Percentiles rank a stretch among this genome's conserved stretches.
Evolutionary conservation across 2,113 vertebrate species (phyloP).

Genomic region (Glareola pratincola): DNA sequence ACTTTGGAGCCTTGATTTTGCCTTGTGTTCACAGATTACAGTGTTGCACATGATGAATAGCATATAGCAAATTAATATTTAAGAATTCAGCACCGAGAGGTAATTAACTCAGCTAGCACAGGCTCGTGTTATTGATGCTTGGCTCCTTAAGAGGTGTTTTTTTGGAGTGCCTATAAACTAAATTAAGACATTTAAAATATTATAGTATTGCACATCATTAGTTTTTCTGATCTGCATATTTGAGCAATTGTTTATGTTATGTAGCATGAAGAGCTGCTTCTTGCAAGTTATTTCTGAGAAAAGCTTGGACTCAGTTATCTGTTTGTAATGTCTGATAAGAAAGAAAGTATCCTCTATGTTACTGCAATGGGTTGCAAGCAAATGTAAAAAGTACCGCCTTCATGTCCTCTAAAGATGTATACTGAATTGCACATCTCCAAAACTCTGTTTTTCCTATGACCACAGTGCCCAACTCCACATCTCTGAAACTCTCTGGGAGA

Average conservation of each 20-base stretch:
- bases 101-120: slow-evolving; percentile 49
- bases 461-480: not conserved
- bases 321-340: not conserved
- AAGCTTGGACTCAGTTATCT: not conserved
- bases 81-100: slow-evolving; percentile 19
- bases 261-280: not conserved
- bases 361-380: not conserved
- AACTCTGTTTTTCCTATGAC: not conserved
- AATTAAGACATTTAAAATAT: slow-evolving; percentile 50
- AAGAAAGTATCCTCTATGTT: not conserved
- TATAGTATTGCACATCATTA: slow-evolving; percentile 31
- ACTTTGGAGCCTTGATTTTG: not conserved
- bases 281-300: not conserved
- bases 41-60: slow-evolving; percentile 14
- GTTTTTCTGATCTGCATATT: slow-evolving; percentile 19
- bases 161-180: slow-evolving; percentile 22
- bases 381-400: not conserved
- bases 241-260: slow-evolving; percentile 27
- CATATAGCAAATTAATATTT: slow-evolving; percentile 57
- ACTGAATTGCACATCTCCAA: not conserved
- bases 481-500: not conserved
- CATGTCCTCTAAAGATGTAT: rapidly evolving
- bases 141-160: not conserved
- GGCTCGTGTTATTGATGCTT: slow-evolving; percentile 20
- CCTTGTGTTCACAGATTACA: not conserved